Conservation (phyloP, 1,140 invertebrate genomes). For the Lucilia sericata region DNA sequence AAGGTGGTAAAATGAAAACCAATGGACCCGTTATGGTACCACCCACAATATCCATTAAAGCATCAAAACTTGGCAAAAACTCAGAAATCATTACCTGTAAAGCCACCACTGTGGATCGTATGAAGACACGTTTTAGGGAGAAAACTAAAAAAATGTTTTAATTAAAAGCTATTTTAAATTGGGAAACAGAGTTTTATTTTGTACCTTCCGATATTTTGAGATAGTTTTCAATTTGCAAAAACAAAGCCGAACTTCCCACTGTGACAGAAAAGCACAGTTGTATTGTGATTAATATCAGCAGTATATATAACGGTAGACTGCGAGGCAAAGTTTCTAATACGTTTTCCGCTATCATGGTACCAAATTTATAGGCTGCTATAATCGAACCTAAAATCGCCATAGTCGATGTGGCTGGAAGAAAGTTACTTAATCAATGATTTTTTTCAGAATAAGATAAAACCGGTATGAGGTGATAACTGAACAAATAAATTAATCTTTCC, state of each 20-base stretch:
- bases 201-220: constrained; percentile 73
- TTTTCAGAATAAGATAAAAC: background rate
- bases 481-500: too few species aligned
- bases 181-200: too few species aligned
- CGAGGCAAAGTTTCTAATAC: constrained; percentile 74
- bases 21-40: constrained; percentile 87
- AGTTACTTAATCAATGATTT: too few species aligned
- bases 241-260: constrained; percentile 79
- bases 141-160: constrained; percentile 74
- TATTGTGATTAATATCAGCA: constrained; percentile 77
- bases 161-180: too few species aligned
- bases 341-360: constrained; percentile 69
- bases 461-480: too few species aligned
- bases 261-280: constrained; percentile 82
- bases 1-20: constrained; percentile 85
- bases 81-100: constrained; percentile 83
- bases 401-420: constrained; percentile 70
- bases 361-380: constrained; percentile 75
- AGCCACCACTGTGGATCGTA: constrained; percentile 79
- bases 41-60: constrained; percentile 89
- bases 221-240: constrained; percentile 78
- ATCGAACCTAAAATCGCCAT: constrained; percentile 76
- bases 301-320: constrained; percentile 72
- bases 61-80: constrained; percentile 86
- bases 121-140: constrained; percentile 78